These are phyloP conservation scores for Todiramphus saurophagus DNA, from an alignment of 2,113 vertebrate genomes.

Conservation along the genomic window DNA sequence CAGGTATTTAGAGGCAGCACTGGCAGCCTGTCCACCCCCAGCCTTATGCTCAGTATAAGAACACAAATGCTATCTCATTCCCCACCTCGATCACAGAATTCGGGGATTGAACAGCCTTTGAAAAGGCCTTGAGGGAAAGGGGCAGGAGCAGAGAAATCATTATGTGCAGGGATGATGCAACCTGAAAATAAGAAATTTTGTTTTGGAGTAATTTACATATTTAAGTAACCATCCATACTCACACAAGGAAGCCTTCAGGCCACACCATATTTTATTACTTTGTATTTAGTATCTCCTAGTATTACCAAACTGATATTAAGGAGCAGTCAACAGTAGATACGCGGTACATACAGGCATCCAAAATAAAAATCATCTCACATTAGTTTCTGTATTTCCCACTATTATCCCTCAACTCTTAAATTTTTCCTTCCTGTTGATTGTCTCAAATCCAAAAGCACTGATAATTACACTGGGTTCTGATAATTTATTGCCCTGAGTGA, in stretches of 20 bases:
- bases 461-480: not conserved
- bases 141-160: not conserved
- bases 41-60: not conserved
- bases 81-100: not conserved
- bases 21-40: not conserved
- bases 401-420: not conserved
- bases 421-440: not conserved
- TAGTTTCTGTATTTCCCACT: not conserved
- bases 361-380: not conserved
- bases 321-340: not conserved
- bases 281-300: not conserved
- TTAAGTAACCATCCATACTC: not conserved
- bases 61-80: not conserved
- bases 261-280: not conserved
- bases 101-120: not conserved
- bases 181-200: not conserved
- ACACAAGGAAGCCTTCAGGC: not conserved
- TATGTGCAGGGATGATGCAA: not conserved
- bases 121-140: not conserved
- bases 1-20: not conserved
- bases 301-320: not conserved
- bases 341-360: not conserved
- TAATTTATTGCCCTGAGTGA: not conserved
- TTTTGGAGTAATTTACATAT: not conserved
- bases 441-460: not conserved